Percentiles rank a stretch among this genome's conserved stretches.
These are phyloP conservation scores for Bombus waltoni DNA, from an alignment of 1,140 invertebrate genomes.

Conservation along the genomic window DNA sequence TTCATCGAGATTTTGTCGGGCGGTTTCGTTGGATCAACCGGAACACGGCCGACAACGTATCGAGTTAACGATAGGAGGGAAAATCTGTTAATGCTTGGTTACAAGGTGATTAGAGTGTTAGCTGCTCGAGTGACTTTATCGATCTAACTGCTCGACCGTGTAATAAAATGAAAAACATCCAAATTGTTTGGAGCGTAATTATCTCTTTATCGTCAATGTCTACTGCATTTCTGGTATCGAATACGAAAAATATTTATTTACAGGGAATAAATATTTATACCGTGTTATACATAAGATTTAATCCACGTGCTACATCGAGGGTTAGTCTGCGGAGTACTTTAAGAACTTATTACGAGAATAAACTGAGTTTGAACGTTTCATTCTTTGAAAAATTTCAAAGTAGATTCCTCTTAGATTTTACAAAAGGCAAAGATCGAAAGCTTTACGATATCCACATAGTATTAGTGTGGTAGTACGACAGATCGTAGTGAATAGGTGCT, in stretches of 20 bases:
- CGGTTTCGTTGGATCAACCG: background rate
- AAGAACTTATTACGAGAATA: background rate
- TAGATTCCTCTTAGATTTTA: background rate
- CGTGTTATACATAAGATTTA: background rate
- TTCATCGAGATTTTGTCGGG: constrained; percentile 20
- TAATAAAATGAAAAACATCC: background rate
- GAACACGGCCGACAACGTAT: background rate
- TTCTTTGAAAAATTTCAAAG: background rate
- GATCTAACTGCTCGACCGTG: background rate
- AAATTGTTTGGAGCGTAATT: too few species aligned
- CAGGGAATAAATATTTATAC: background rate
- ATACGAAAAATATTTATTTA: background rate
- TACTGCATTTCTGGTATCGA: background rate
- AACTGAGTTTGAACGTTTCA: background rate
- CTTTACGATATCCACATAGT: background rate
- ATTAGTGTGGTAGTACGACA: background rate
- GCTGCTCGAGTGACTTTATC: background rate
- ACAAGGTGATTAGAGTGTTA: background rate
- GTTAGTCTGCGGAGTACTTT: background rate
- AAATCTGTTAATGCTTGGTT: background rate
- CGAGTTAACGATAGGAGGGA: background rate
- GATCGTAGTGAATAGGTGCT: background rate
- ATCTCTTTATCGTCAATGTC: too few species aligned
- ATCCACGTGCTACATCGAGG: background rate
- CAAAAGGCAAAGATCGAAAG: background rate